phyloP scores from a whole-genome alignment of 1,140 invertebrate genomes.

The Matsumurasca onukii region DNA sequence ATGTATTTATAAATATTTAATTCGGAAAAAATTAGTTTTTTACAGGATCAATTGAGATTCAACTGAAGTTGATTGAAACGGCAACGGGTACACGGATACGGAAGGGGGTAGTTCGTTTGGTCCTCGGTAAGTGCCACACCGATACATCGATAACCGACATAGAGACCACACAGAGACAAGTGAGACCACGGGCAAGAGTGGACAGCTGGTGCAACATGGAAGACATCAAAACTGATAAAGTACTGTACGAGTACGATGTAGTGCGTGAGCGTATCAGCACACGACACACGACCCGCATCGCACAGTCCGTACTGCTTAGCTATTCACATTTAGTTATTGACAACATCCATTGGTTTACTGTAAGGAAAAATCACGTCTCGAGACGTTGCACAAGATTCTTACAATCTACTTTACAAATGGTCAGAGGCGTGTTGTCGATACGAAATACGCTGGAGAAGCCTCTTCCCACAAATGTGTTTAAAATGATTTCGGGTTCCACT shows the following conservation, averaged over 20 bases:
- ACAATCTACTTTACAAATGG: conserved; percentile 16
- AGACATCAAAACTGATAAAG: conserved; percentile 38
- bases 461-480: conserved; percentile 4
- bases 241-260: not conserved
- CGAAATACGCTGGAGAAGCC: not conserved
- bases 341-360: conserved; percentile 20
- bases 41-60: conserved; percentile 4
- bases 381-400: not conserved
- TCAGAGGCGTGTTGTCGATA: conserved; percentile 17
- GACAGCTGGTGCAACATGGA: conserved; percentile 40
- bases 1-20: conserved; percentile 22
- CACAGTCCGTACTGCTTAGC: conserved; percentile 1
- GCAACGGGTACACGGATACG: not conserved
- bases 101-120: conserved; percentile 36
- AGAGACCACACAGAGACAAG: conserved; percentile 21
- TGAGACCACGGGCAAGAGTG: not conserved
- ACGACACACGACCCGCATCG: not conserved
- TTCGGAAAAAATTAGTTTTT: conserved; percentile 3
- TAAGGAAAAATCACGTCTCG: conserved; percentile 19
- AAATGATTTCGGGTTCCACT: conserved; percentile 17
- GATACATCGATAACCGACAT: conserved; percentile 34
- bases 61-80: not conserved
- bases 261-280: not conserved
- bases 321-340: conserved; percentile 26
- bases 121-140: conserved; percentile 39